phyloP scores from a whole-genome alignment of 2,113 vertebrate genomes.

The Phrynosoma platyrhinos region DNA sequence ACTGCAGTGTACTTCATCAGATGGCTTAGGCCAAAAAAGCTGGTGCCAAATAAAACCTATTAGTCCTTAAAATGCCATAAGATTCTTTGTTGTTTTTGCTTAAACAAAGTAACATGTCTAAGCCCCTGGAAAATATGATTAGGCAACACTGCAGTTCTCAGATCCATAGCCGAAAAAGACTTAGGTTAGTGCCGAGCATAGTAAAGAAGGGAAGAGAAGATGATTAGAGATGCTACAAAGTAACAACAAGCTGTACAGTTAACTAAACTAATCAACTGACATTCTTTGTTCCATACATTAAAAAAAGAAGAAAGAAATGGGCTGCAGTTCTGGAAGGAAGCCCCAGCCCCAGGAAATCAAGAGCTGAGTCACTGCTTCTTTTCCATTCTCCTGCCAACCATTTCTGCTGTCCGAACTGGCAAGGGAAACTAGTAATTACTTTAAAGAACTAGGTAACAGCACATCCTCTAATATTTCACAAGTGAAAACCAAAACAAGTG shows the following conservation, averaged over 20 bases:
- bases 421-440: not conserved
- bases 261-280: not conserved
- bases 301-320: not conserved
- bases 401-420: not conserved
- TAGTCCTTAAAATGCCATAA: too few relatives aligned
- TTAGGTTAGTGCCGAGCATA: not conserved
- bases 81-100: too few relatives aligned
- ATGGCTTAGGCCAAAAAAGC: too few relatives aligned
- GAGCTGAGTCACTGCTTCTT: not conserved
- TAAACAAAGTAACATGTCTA: too few relatives aligned
- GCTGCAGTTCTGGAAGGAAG: not conserved
- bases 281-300: not conserved
- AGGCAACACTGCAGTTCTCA: not conserved
- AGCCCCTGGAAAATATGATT: too few relatives aligned
- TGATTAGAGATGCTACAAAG: too few relatives aligned
- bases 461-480: too few relatives aligned
- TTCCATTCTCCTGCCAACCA: not conserved
- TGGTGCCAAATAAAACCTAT: too few relatives aligned
- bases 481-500: too few relatives aligned
- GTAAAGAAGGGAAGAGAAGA: too few relatives aligned
- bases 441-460: too few relatives aligned
- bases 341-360: not conserved
- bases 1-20: too few relatives aligned
- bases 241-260: constrained; percentile 10
- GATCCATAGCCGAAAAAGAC: not conserved